Conservation (phyloP, 2,888 invertebrate species). For the Tenthredo amoena region DNA sequence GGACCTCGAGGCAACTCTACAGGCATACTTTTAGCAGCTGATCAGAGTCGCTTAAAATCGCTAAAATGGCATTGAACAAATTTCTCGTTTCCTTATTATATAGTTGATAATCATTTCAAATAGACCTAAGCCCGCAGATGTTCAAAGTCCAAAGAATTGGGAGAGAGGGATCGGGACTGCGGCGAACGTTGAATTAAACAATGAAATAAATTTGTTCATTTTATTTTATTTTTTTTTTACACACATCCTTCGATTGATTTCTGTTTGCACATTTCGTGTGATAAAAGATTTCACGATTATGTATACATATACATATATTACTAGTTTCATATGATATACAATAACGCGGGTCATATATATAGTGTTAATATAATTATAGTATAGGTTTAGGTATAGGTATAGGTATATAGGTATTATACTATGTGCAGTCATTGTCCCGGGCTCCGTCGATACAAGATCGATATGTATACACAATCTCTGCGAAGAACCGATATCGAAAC, state of each 20-base stretch:
- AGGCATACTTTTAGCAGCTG: slow-evolving; percentile 74
- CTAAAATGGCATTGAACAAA: too few relatives aligned
- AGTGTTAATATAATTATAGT: background rate
- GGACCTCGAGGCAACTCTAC: slow-evolving; percentile 78
- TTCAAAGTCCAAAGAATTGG: too few relatives aligned
- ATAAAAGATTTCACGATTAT: slow-evolving; percentile 14
- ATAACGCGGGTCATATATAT: slow-evolving; percentile 1
- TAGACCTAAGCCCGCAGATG: too few relatives aligned
- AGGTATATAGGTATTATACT: too few relatives aligned
- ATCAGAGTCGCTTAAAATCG: too few relatives aligned
- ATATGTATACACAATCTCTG: slow-evolving; percentile 57
- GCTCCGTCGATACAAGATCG: slow-evolving; percentile 8
- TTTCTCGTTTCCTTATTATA: too few relatives aligned
- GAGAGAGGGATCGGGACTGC: background rate
- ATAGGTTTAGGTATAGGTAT: background rate
- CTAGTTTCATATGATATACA: background rate
- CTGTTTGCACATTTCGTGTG: background rate
- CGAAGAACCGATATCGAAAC: background rate
- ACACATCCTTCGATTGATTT: background rate
- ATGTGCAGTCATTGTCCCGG: slow-evolving; percentile 32
- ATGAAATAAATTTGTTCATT: background rate
- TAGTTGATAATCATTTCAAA: too few relatives aligned
- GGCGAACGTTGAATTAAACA: background rate
- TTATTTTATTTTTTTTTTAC: background rate
- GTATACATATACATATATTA: slow-evolving; percentile 10